Percentiles rank a stretch among this genome's conserved stretches.
phyloP scores from a whole-genome alignment of 1,140 invertebrate genomes.

The Zaprionus africanus region DNA sequence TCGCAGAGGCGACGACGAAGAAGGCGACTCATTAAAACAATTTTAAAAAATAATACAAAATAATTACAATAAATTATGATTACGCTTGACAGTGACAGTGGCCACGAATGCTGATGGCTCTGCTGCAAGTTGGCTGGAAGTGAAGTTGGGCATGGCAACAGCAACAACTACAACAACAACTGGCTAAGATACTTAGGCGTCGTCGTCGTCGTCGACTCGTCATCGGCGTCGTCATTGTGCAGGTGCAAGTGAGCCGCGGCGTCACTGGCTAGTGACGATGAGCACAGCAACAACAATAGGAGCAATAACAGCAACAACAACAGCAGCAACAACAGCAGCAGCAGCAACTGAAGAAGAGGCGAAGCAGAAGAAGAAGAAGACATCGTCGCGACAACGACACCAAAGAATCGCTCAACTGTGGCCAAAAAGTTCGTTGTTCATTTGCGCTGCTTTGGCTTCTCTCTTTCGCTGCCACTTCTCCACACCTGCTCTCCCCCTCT shows the following conservation, averaged over 20 bases:
- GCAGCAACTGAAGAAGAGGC: slow-evolving; percentile 63
- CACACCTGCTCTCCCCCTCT: slow-evolving; percentile 15
- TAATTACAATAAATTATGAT: slow-evolving; percentile 84
- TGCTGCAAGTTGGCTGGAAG: slow-evolving; percentile 40
- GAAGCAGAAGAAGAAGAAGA: slow-evolving; percentile 13
- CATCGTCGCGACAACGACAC: slow-evolving; percentile 58
- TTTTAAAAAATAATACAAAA: slow-evolving; percentile 83
- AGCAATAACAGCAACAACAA: slow-evolving; percentile 22
- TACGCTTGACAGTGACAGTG: slow-evolving; percentile 82
- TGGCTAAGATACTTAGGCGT: slow-evolving; percentile 46
- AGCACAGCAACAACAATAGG: slow-evolving; percentile 34
- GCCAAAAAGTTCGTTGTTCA: slow-evolving; percentile 79
- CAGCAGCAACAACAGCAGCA: slow-evolving; percentile 22
- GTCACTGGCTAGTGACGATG: slow-evolving; percentile 64
- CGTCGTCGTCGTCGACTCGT: slow-evolving; percentile 12
- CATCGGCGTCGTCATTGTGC: slow-evolving; percentile 53
- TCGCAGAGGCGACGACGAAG: slow-evolving; percentile 44
- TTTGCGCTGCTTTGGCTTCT: slow-evolving; percentile 64
- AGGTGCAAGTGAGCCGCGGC: slow-evolving; percentile 63
- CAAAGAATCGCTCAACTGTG: slow-evolving; percentile 79
- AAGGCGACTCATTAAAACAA: slow-evolving; percentile 77
- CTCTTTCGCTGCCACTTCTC: slow-evolving; percentile 3
- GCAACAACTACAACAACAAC: slow-evolving; percentile 24
- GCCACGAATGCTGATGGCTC: slow-evolving; percentile 62
- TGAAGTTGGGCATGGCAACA: slow-evolving; percentile 53